Conservation (phyloP, 2,113 vertebrate genomes). For the Synodontis membranacea region DNA sequence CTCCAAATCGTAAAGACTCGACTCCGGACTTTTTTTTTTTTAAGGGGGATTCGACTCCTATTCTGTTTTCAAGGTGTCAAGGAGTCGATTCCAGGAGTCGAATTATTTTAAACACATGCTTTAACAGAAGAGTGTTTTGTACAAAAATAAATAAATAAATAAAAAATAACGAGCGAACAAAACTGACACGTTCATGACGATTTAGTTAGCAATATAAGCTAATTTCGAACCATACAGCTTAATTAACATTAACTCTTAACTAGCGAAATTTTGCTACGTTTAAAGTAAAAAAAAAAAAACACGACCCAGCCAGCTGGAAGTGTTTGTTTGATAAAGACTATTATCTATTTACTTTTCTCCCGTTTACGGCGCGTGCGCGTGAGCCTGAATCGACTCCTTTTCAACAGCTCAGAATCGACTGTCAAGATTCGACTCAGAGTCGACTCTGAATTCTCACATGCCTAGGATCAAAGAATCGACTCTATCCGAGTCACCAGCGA, state of each 20-base stretch:
- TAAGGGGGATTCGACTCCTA: neutral
- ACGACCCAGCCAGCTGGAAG: neutral
- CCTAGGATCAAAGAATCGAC: neutral
- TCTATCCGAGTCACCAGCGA: neutral
- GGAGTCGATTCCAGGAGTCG: neutral
- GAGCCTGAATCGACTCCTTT: neutral
- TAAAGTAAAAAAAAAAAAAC: neutral
- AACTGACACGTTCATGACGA: neutral
- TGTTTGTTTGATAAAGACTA: neutral
- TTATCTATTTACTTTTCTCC: neutral
- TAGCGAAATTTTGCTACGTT: no score
- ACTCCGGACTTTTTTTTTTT: neutral
- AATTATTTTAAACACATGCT: neutral
- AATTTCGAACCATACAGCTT: neutral
- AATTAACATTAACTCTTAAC: neutral
- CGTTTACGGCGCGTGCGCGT: neutral
- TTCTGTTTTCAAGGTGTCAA: neutral
- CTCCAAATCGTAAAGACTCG: slow-evolving; percentile 5
- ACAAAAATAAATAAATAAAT: neutral
- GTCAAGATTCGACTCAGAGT: neutral
- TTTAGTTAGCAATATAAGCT: neutral
- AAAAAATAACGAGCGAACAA: neutral
- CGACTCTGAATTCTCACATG: neutral
- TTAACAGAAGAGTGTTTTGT: neutral
- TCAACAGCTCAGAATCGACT: neutral